These are phyloP conservation scores for Smutsia temminckii DNA, from an alignment of 2,797 vertebrate genomes.

Conservation along the genomic window DNA sequence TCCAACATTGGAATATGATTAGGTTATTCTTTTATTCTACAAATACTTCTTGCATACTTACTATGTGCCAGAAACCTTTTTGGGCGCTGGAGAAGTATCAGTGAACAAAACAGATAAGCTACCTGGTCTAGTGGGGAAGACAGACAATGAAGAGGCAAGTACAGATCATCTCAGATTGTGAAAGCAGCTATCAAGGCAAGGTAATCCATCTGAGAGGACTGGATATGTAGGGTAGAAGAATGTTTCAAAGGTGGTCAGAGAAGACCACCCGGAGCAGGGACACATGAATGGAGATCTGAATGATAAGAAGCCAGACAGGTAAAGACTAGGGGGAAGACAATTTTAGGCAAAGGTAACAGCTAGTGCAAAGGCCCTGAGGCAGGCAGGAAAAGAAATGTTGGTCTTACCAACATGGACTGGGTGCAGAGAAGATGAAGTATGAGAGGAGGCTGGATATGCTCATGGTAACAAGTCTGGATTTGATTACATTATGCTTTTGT, in stretches of 20 bases:
- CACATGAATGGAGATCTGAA: not conserved
- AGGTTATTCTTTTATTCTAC: constrained; percentile 9
- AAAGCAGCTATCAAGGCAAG: not conserved
- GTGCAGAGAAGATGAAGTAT: not conserved
- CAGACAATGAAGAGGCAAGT: not conserved
- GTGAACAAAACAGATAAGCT: not conserved
- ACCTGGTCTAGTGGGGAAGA: not conserved
- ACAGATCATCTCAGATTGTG: not conserved
- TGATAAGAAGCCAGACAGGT: not conserved
- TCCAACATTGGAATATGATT: not conserved
- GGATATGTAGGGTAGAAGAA: not conserved
- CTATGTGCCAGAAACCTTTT: not conserved
- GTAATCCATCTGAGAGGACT: not conserved
- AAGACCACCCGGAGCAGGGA: not conserved
- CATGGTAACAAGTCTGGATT: not conserved
- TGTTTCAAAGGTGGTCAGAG: not conserved
- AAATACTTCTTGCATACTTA: not conserved
- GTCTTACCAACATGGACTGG: not conserved
- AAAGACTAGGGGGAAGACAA: not conserved
- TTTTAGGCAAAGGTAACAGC: constrained; percentile 8
- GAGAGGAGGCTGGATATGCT: not conserved
- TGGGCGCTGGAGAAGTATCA: not conserved
- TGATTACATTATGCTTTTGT: not conserved
- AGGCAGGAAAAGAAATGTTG: not conserved
- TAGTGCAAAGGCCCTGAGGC: not conserved